Percentiles rank a stretch among this genome's conserved stretches.
Conservation (phyloP, 2,797 vertebrate species). For the Takifugu ocellatus region DNA sequence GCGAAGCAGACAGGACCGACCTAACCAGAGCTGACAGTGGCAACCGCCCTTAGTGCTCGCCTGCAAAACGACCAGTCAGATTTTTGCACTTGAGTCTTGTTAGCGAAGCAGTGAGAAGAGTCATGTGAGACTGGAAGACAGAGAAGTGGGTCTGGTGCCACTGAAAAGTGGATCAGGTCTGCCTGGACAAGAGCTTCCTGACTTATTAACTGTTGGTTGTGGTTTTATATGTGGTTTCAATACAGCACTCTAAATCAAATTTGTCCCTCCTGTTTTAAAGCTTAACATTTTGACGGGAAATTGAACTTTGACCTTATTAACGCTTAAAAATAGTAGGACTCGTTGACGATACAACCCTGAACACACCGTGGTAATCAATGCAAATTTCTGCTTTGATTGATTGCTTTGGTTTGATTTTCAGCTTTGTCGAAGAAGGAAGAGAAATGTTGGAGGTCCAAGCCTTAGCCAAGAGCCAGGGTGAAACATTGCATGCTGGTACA, state of each 20-base stretch:
- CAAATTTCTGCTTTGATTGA: too few relatives aligned
- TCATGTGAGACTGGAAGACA: constrained; percentile 51
- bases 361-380: too few relatives aligned
- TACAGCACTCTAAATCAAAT: constrained; percentile 36
- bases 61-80: constrained; percentile 61
- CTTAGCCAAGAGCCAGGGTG: too few relatives aligned
- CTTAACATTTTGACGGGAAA: neutral
- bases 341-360: too few relatives aligned
- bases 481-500: too few relatives aligned
- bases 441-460: too few relatives aligned
- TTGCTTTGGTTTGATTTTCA: too few relatives aligned
- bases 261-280: constrained; percentile 45
- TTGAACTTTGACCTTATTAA: too few relatives aligned
- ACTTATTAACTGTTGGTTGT: constrained; percentile 21
- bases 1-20: constrained; percentile 58
- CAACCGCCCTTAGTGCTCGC: constrained; percentile 54
- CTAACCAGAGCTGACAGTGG: constrained; percentile 72
- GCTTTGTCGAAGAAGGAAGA: too few relatives aligned
- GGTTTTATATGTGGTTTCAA: constrained; percentile 51
- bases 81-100: constrained; percentile 60
- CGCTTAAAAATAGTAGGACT: too few relatives aligned
- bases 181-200: constrained; percentile 19
- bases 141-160: constrained; percentile 41
- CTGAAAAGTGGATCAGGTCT: constrained; percentile 36
- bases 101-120: constrained; percentile 63